Percentiles rank a stretch among this genome's conserved stretches.
Evolutionary conservation across 2,888 invertebrate species (phyloP).

Genomic region (Escarpia spicata): DNA sequence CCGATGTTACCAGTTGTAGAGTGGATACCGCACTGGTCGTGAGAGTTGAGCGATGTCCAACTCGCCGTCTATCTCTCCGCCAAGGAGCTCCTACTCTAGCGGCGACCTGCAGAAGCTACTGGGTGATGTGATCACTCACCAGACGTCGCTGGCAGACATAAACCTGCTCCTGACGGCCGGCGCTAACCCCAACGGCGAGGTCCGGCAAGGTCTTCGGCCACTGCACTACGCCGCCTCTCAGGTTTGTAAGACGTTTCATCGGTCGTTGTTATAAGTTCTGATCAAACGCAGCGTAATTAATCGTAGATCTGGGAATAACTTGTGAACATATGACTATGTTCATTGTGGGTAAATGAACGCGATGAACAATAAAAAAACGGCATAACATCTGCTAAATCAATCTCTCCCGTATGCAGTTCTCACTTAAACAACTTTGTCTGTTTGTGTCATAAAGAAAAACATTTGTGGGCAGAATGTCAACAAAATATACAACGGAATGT

Average conservation of each 20-base stretch:
- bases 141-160: constrained; percentile 87
- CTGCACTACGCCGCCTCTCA: constrained; percentile 89
- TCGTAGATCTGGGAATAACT: not conserved
- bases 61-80: not conserved
- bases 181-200: constrained; percentile 74
- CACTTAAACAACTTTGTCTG: too few relatives aligned
- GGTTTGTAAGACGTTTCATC: not conserved
- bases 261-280: not conserved
- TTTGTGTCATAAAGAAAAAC: too few relatives aligned
- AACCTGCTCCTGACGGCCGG: constrained; percentile 80
- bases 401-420: too few relatives aligned
- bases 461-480: too few relatives aligned
- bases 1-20: not conserved
- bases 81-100: constrained; percentile 29
- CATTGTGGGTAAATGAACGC: too few relatives aligned
- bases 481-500: too few relatives aligned
- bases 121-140: constrained; percentile 88
- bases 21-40: not conserved
- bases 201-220: constrained; percentile 86
- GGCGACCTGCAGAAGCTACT: constrained; percentile 78
- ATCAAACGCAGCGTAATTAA: not conserved
- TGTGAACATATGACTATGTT: too few relatives aligned
- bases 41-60: not conserved
- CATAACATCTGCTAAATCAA: too few relatives aligned
- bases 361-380: too few relatives aligned